These are phyloP conservation scores for Serripes groenlandicus DNA, from an alignment of 2,888 invertebrate genomes.

Conservation along the genomic window DNA sequence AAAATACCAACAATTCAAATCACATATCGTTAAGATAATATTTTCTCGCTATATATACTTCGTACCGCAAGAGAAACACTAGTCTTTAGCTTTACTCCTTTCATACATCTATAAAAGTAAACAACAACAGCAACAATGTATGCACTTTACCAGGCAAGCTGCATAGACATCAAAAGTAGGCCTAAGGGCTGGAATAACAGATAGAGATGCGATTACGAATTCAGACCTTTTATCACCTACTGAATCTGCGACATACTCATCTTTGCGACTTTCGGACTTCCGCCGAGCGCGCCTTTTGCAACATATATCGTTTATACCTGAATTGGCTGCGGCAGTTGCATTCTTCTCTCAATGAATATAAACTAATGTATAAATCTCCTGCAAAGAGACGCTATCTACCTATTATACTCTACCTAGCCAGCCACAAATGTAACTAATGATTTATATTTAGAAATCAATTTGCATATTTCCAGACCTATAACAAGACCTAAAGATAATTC, in stretches of 20 bases:
- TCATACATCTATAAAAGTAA: too few relatives aligned
- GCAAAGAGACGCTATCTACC: conserved; percentile 3
- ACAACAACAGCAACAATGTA: too few relatives aligned
- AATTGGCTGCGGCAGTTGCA: conserved; percentile 29
- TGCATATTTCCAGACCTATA: conserved; percentile 1
- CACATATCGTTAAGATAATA: too few relatives aligned
- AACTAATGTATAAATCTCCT: conserved; percentile 28
- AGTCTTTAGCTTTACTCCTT: too few relatives aligned
- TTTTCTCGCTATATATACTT: too few relatives aligned
- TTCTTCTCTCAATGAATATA: conserved; percentile 35
- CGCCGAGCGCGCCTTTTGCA: conserved; percentile 44
- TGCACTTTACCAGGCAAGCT: too few relatives aligned
- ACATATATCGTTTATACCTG: conserved; percentile 32
- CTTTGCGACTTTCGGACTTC: conserved; percentile 17
- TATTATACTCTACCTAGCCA: conserved; percentile 19
- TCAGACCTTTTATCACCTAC: too few relatives aligned
- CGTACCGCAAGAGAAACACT: too few relatives aligned
- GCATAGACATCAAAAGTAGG: too few relatives aligned
- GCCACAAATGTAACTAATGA: conserved; percentile 28
- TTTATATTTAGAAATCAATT: conserved; percentile 27
- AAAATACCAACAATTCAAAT: too few relatives aligned
- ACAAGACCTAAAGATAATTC: conserved; percentile 31
- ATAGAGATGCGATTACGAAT: too few relatives aligned
- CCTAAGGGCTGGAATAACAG: too few relatives aligned
- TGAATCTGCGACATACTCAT: conserved; percentile 1